A percentile compares a stretch with the other conserved stretches of the same genome.
These are phyloP conservation scores for Sarotherodon lohbergeri DNA, from an alignment of 2,113 vertebrate species.

Conservation along the genomic window DNA sequence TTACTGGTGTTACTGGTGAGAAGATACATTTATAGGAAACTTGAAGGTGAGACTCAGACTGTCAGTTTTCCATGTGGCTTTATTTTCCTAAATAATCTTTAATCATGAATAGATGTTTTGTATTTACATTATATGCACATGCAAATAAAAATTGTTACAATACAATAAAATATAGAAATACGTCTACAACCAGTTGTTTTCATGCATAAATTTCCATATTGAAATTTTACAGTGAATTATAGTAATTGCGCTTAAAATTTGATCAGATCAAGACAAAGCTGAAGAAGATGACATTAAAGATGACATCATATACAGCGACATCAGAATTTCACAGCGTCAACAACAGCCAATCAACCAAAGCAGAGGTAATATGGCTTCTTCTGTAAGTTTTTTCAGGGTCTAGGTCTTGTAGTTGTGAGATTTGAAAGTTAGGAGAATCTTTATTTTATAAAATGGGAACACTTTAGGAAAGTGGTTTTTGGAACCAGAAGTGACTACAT, in stretches of 20 bases:
- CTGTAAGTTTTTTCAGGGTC: fast-evolving
- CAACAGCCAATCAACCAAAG: not conserved
- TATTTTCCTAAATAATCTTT: not conserved
- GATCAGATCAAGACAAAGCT: fast-evolving
- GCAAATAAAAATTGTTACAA: not conserved
- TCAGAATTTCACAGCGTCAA: not conserved
- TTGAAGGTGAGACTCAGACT: not conserved
- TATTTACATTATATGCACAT: not conserved
- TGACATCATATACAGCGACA: not conserved
- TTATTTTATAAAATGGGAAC: not conserved
- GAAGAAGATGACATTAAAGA: not conserved
- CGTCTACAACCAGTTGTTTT: fast-evolving
- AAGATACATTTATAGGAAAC: not conserved
- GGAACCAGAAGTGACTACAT: not conserved
- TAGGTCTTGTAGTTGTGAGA: fast-evolving
- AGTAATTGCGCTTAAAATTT: fast-evolving
- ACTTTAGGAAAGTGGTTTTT: not conserved
- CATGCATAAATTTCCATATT: fast-evolving
- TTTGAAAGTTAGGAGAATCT: fast-evolving
- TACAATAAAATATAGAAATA: not conserved
- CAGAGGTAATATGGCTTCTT: not conserved
- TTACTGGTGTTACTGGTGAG: not conserved
- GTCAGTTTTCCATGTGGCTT: fast-evolving
- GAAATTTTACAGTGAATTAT: fast-evolving
- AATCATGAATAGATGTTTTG: not conserved